Evolutionary conservation across 2,797 vertebrate species (phyloP), one percentile per base, ranked within the genome.

Genomic region (Podargus strigoides): DNA sequence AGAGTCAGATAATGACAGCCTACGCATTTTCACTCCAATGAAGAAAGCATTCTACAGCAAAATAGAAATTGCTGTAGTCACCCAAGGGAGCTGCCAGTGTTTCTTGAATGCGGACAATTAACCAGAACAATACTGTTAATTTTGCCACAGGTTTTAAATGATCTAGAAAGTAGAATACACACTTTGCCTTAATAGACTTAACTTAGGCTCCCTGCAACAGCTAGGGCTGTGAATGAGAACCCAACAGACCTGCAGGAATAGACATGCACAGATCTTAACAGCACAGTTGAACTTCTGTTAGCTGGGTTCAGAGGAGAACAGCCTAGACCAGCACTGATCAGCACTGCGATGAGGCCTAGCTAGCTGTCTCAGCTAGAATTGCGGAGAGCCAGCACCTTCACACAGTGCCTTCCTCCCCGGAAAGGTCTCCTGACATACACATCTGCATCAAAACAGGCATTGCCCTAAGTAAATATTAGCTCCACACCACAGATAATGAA

Each of bases 301-400:
- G 22, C 23, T 89, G 41, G 21, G 6, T 41, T 86, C 42, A 26
- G 56, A 72, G 53, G 11, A 23, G 22, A 83, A 10, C 7, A 85
- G 22, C 34, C 34, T 42, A 32, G 53, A n/a, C 36, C 26, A 82
- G 32, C 60, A n/a, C 27, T n/a, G 14, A 22, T 20, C 26, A 72
- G 52, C 1, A 0, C 41, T 34, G 15, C 0, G 0, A 36, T 5
- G 4, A 0, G 2, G 7, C 52, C 18, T 0, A 0, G 3, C 0
- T 55, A 49, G 12, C 47, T 26, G 23, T 41, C 41, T 44, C 44
- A 14, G 7, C 32, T 49, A 7, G 37, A 77, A 42, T 7, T 27
- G 6, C 6, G 2, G 30, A 69, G 34, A 85, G 9, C 12, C 3
- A 3, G 9, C 19, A 36, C 27, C 28, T n/a, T 10, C 11, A 22